phyloP scores from a whole-genome alignment of 2,888 invertebrate genomes.

The Flexamia atlantica region DNA sequence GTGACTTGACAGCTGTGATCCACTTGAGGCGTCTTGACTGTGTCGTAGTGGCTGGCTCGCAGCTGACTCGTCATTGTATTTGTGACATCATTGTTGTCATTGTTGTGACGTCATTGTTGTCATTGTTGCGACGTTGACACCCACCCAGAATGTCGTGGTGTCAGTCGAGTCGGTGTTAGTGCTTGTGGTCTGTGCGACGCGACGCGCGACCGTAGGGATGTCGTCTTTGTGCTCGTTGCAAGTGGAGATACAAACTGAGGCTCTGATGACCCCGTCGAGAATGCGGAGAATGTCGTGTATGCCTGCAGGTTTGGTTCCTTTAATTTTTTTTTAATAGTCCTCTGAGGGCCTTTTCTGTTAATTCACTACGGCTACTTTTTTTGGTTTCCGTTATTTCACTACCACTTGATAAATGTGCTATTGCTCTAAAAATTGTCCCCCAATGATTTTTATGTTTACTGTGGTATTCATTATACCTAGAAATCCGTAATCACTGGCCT shows the following conservation, averaged over 20 bases:
- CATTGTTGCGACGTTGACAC: background rate
- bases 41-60: background rate
- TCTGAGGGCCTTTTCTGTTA: too few species aligned
- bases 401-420: too few species aligned
- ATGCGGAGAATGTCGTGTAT: slow-evolving; percentile 24
- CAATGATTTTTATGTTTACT: too few species aligned
- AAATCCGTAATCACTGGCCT: too few species aligned
- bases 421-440: too few species aligned
- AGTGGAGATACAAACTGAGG: slow-evolving; percentile 22
- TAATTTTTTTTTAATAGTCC: too few species aligned
- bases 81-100: background rate
- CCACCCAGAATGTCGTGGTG: background rate
- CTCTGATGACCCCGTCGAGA: slow-evolving; percentile 19
- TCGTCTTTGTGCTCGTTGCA: slow-evolving; percentile 6
- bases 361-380: too few species aligned
- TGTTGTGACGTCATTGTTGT: background rate
- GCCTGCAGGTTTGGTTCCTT: slow-evolving; percentile 23
- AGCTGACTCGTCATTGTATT: background rate
- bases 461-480: too few species aligned
- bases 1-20: too few species aligned
- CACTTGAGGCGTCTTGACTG: too few species aligned
- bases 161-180: background rate
- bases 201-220: background rate
- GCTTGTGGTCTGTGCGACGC: slow-evolving; percentile 16
- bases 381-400: too few species aligned